Conservation (phyloP, 2,797 vertebrate genomes). For the Luscinia megarhynchos region DNA sequence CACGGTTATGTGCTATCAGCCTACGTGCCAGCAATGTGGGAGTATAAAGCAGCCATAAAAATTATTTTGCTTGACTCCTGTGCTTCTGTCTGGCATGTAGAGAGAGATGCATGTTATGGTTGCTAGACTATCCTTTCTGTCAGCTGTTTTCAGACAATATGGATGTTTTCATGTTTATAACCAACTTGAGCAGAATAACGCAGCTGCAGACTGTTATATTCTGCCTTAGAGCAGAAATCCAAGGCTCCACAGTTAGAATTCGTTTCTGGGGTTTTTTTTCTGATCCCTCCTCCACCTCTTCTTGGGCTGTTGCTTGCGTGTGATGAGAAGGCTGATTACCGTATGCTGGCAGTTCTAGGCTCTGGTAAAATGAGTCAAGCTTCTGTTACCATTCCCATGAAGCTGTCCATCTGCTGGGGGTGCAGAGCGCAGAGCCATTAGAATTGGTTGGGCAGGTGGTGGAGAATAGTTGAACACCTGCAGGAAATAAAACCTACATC, state of each 20-base stretch:
- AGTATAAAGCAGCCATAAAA: neutral
- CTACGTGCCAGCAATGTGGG: neutral
- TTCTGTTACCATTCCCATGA: neutral
- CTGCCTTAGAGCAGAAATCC: neutral
- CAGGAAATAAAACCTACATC: neutral
- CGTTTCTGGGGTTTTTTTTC: neutral
- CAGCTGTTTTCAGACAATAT: neutral
- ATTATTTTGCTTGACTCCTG: neutral
- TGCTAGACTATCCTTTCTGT: neutral
- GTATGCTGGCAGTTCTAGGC: neutral
- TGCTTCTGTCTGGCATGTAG: neutral
- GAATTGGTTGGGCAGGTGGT: neutral
- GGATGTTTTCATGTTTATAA: neutral
- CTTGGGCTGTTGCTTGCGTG: neutral
- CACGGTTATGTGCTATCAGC: neutral
- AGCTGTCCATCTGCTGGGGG: neutral
- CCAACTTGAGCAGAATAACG: neutral
- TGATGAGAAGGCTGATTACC: neutral
- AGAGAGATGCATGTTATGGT: neutral
- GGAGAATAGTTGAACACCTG: neutral
- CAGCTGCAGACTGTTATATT: neutral
- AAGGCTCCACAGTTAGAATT: neutral
- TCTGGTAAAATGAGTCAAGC: neutral
- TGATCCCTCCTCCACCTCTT: neutral
- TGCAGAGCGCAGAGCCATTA: neutral